phyloP scores from a whole-genome alignment of 1,140 invertebrate genomes.

The Tyrophagus putrescentiae region DNA sequence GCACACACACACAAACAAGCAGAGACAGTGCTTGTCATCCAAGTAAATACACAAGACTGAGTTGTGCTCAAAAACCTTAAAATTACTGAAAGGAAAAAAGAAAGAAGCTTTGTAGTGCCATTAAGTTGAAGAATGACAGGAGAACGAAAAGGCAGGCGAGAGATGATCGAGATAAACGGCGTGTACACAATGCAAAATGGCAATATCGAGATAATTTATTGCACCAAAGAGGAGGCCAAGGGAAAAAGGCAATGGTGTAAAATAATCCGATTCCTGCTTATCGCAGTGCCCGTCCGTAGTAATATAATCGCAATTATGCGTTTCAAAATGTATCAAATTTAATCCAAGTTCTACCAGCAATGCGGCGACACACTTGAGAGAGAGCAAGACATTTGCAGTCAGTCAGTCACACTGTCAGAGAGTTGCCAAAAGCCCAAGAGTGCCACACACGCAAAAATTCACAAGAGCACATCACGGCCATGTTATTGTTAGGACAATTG shows the following conservation, averaged over 20 bases:
- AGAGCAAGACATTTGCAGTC: too few species aligned
- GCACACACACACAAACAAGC: too few species aligned
- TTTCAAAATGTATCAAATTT: constrained; percentile 5
- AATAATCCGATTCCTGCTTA: constrained; percentile 10
- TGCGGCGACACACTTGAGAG: too few species aligned
- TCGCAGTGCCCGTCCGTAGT: background rate
- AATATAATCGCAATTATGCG: constrained; percentile 13
- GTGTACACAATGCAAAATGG: background rate
- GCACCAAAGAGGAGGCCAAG: background rate
- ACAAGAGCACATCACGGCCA: background rate
- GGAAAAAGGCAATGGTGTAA: background rate
- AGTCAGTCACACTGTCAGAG: too few species aligned
- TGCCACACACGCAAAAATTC: background rate
- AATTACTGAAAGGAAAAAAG: too few species aligned
- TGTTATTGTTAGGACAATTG: constrained; percentile 10
- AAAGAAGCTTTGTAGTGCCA: constrained; percentile 5
- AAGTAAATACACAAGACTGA: too few species aligned
- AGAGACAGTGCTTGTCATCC: too few species aligned
- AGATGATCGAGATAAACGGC: background rate
- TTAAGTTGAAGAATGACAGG: constrained; percentile 10
- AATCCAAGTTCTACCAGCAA: too few species aligned
- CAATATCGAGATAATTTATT: constrained; percentile 5
- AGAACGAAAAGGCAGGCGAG: constrained; percentile 1
- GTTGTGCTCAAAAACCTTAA: too few species aligned
- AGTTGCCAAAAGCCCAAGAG: background rate